phyloP scores from a whole-genome alignment of 1,140 invertebrate species.

The Heliconius himera region DNA sequence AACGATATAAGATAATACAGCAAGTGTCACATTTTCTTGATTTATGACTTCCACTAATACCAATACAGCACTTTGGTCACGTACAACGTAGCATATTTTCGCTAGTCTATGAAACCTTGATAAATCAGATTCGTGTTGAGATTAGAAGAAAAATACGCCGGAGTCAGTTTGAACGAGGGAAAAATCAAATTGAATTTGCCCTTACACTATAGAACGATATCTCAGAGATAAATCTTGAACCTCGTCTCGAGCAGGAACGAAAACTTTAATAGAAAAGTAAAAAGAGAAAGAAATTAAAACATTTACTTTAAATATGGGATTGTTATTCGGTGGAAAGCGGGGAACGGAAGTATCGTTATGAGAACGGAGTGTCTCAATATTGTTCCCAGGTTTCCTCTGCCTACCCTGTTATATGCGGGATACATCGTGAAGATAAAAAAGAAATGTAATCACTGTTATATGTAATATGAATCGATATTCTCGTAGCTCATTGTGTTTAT shows the following conservation, averaged over 20 bases:
- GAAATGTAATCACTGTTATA: no score
- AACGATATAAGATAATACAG: background rate
- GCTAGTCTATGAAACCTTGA: constrained; percentile 14
- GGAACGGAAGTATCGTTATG: no score
- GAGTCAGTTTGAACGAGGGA: constrained; percentile 18
- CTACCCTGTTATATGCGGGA: no score
- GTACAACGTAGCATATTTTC: background rate
- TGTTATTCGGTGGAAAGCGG: no score
- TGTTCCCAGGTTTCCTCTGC: no score
- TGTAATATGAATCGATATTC: no score
- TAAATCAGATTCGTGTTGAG: constrained; percentile 21
- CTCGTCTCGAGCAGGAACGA: constrained; percentile 16
- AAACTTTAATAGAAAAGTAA: constrained; percentile 20
- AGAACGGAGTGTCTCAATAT: no score
- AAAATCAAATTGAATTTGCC: constrained; percentile 26
- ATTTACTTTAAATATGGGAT: background rate
- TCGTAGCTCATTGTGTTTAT: no score
- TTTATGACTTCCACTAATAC: background rate
- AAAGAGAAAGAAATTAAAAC: constrained; percentile 10
- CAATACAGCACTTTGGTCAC: constrained; percentile 2
- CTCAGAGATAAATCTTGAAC: constrained; percentile 11
- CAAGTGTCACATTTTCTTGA: background rate
- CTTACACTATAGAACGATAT: constrained; percentile 22
- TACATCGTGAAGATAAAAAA: no score
- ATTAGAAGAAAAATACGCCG: constrained; percentile 19